A percentile compares a stretch with the other conserved stretches of the same genome.
These are phyloP conservation scores for Labroides dimidiatus DNA, from an alignment of 2,797 vertebrate species.

Conservation along the genomic window DNA sequence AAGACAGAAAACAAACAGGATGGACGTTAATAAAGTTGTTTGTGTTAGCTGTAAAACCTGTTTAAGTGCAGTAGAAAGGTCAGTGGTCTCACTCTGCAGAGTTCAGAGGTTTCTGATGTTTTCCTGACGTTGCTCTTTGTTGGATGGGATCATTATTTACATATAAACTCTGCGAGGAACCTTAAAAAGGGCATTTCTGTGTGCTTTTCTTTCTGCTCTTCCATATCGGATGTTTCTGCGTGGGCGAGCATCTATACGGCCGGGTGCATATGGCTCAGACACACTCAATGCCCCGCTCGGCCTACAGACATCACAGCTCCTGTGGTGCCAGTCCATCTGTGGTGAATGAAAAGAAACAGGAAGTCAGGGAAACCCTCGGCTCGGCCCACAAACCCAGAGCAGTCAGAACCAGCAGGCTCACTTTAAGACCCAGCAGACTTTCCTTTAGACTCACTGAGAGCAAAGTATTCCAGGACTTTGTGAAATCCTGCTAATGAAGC, in stretches of 20 bases:
- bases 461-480: constrained; percentile 76
- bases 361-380: constrained; percentile 52
- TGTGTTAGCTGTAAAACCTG: background rate
- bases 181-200: constrained; percentile 13
- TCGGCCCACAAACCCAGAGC: constrained; percentile 48
- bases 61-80: background rate
- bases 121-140: background rate
- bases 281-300: constrained; percentile 52
- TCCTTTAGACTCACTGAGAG: constrained; percentile 77
- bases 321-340: constrained; percentile 73
- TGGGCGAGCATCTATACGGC: constrained; percentile 58
- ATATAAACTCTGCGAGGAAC: constrained; percentile 10
- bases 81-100: too few relatives aligned
- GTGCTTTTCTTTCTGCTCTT: constrained; percentile 11
- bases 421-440: constrained; percentile 47
- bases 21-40: background rate
- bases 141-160: constrained; percentile 21
- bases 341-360: constrained; percentile 71
- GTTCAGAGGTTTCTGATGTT: too few relatives aligned
- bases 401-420: constrained; percentile 49
- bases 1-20: background rate
- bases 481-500: constrained; percentile 68
- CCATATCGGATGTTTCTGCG: constrained; percentile 34
- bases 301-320: constrained; percentile 57
- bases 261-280: constrained; percentile 63